Evolutionary conservation across 2,113 vertebrate species (phyloP).

Genomic region (Alectura lathami): DNA sequence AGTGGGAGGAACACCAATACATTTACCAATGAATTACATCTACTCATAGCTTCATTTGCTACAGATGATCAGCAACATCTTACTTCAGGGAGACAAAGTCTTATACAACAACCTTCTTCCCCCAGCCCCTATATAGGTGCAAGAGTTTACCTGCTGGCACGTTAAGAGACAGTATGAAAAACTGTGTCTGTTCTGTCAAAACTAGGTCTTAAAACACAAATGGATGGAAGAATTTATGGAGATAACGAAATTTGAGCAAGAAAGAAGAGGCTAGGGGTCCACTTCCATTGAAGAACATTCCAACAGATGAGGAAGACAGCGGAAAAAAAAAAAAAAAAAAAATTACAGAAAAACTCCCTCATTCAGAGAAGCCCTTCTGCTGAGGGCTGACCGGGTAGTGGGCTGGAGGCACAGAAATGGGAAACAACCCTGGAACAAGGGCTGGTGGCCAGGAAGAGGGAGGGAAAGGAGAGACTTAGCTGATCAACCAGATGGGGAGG

Average conservation of each 20-base stretch:
- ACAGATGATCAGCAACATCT: background rate
- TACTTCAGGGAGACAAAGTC: background rate
- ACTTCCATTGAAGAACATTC: background rate
- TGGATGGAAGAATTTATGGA: background rate
- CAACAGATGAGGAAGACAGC: background rate
- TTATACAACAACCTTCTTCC: background rate
- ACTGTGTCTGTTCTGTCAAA: background rate
- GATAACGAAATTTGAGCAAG: background rate
- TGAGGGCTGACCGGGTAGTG: background rate
- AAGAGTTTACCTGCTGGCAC: background rate
- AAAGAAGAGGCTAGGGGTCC: background rate
- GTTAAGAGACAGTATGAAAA: background rate
- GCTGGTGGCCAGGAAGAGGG: background rate
- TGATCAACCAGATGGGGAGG: background rate
- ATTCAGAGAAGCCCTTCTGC: background rate
- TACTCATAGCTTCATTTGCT: background rate
- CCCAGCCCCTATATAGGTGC: background rate
- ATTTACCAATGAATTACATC: background rate
- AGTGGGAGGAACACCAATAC: background rate
- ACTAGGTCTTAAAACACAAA: background rate
- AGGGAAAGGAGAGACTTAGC: background rate
- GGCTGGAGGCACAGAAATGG: background rate
- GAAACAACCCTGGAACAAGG: background rate
- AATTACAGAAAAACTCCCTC: background rate
- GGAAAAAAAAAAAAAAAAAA: background rate